Base-by-base conservation (phyloP, 2,797 vertebrate species). In the Yasuhikotakia modesta region DNA sequence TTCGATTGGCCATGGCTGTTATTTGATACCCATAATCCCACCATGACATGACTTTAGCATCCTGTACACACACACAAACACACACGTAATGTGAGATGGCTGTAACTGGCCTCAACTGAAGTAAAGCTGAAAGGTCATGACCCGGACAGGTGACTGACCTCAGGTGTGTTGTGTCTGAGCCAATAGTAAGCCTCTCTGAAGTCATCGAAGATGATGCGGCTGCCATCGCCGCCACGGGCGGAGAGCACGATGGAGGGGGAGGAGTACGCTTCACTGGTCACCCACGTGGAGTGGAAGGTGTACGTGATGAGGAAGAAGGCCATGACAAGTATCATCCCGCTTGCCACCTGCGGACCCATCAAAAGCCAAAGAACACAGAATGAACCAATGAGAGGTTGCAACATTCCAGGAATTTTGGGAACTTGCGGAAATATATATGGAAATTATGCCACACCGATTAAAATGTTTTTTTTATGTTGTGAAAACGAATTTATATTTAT, bases 11-110 rank as follows among this genome's bases (percentile, higher is more conserved):
- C 97, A 99, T 99, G 27, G 98, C 98, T 0, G 98, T 99, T 82
- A 99, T 99, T 89, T 99, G 98, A 86, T 99, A 99, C 0, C 98
- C 98, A 1, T 99, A 99, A 92, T 99, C 98, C 98, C 98, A 99
- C 98, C 98, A 99, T 0, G 98, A 99, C 98, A 99, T 99, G 80
- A 99, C 97, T 85, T 99, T 99, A 1, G 98, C 96, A 81, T 99
- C 98, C 97, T 99, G 79, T 57, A 57, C 21, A 81, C 53, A 43
- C 80, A 50, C 79, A 64, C 22, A 67, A 17, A 19, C n/a, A 63
- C 3, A n/a, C n/a, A n/a, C n/a, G 16, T 30, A 27, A 61, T 0
- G 5, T 58, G 8, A 64, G 48, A 64, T 10, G 1, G 16, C 16
- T 27, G 21, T 30, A 39, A 27, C 0, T 0, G 10, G 17, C 24